phyloP scores from a whole-genome alignment of 1,140 invertebrate species.

The Stratiolaelaps scimitus region DNA sequence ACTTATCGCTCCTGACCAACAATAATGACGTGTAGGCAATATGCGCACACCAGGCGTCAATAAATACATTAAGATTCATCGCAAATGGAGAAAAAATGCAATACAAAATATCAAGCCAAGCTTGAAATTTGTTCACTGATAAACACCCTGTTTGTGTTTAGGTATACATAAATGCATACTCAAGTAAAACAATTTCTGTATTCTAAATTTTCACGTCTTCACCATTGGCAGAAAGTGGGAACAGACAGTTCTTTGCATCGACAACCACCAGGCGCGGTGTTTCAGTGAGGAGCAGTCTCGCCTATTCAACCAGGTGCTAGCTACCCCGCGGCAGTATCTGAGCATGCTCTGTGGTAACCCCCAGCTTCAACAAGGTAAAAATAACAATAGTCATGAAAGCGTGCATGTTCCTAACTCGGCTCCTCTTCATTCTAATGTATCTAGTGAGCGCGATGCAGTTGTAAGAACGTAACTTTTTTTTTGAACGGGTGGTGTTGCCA shows the following conservation, averaged over 20 bases:
- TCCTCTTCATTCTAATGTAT: no score
- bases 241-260: slow-evolving; percentile 23
- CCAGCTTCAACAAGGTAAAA: slow-evolving; percentile 15
- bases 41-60: no score
- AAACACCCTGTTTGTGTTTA: neutral
- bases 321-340: slow-evolving; percentile 13
- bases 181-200: no score
- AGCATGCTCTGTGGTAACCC: slow-evolving; percentile 22
- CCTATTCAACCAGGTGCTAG: slow-evolving; percentile 19
- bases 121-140: neutral
- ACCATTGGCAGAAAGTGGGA: neutral
- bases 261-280: slow-evolving; percentile 21
- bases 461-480: no score
- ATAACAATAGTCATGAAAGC: neutral
- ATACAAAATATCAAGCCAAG: neutral
- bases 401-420: neutral
- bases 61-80: no score
- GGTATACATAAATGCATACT: no score
- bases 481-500: no score
- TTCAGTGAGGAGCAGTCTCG: slow-evolving; percentile 20
- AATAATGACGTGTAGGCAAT: no score
- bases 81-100: no score
- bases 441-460: no score
- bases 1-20: no score
- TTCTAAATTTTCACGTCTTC: no score